Evolutionary conservation across 92 coral and sea anemone species (phyloP).

Genomic region (Virgularia gustaviana): DNA sequence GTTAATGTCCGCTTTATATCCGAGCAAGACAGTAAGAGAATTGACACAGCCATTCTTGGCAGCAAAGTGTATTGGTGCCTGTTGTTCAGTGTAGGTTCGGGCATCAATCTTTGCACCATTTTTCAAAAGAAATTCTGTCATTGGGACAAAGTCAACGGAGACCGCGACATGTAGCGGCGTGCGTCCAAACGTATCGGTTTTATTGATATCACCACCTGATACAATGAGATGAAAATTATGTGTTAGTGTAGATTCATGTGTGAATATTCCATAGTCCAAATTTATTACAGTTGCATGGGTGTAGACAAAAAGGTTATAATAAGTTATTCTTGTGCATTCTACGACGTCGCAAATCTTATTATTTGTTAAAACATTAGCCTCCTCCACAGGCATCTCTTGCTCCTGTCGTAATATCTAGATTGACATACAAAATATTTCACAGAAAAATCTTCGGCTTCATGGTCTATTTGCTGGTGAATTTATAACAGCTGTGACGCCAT

Average conservation of each 20-base stretch:
- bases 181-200: slow-evolving; percentile 29
- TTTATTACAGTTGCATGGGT: background rate
- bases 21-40: slow-evolving; percentile 15
- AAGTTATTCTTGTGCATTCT: too few species aligned
- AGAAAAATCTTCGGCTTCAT: too few species aligned
- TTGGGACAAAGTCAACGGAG: slow-evolving; percentile 28
- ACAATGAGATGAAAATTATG: background rate
- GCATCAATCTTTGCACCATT: slow-evolving; percentile 29
- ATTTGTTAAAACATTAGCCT: too few species aligned
- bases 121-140: slow-evolving; percentile 26
- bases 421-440: too few species aligned
- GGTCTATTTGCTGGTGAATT: too few species aligned
- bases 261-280: background rate
- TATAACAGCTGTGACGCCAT: too few species aligned
- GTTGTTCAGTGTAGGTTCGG: slow-evolving; percentile 8
- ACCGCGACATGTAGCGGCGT: slow-evolving; percentile 33
- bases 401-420: too few species aligned
- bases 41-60: slow-evolving; percentile 21
- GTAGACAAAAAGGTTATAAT: background rate
- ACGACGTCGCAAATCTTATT: too few species aligned
- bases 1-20: slow-evolving; percentile 29
- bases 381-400: too few species aligned
- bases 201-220: slow-evolving; percentile 22
- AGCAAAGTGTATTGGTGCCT: slow-evolving; percentile 35
- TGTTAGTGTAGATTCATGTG: background rate